Percentiles rank a stretch among this genome's conserved stretches.
phyloP scores from a whole-genome alignment of 2,888 invertebrate species.

The Philhelius pedissequus region DNA sequence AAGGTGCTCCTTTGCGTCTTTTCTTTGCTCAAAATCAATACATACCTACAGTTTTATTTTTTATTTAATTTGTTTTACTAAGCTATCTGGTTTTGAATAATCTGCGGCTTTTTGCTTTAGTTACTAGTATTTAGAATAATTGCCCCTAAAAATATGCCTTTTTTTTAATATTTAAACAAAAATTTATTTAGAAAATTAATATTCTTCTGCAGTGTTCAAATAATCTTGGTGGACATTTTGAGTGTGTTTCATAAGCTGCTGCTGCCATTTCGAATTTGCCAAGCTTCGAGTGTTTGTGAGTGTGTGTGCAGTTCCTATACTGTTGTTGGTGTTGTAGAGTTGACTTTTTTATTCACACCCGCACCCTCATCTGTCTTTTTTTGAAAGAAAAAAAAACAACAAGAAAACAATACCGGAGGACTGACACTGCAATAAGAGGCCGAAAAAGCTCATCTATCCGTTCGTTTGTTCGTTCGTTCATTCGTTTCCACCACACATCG shows the following conservation, averaged over 20 bases:
- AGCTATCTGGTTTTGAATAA: neutral
- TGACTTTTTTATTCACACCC: conserved; percentile 27
- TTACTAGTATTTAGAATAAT: neutral
- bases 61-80: neutral
- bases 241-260: conserved; percentile 56
- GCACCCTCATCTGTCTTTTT: neutral
- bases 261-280: conserved; percentile 52
- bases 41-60: no score
- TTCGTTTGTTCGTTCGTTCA: neutral
- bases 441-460: conserved; percentile 54
- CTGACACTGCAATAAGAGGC: conserved; percentile 59
- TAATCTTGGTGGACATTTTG: conserved; percentile 59
- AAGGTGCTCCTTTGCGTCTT: conserved; percentile 12
- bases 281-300: conserved; percentile 10
- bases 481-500: conserved; percentile 52
- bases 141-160: neutral
- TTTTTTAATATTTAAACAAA: neutral
- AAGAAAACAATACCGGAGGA: conserved; percentile 45
- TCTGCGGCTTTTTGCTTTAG: neutral
- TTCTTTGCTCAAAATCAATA: conserved; percentile 47
- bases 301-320: conserved; percentile 49
- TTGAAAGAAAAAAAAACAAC: neutral
- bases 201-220: conserved; percentile 55
- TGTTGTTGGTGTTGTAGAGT: conserved; percentile 62
- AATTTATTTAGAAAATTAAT: conserved; percentile 8